Evolutionary conservation across 1,140 invertebrate species (phyloP).

Genomic region (Sitodiplosis mosellana): DNA sequence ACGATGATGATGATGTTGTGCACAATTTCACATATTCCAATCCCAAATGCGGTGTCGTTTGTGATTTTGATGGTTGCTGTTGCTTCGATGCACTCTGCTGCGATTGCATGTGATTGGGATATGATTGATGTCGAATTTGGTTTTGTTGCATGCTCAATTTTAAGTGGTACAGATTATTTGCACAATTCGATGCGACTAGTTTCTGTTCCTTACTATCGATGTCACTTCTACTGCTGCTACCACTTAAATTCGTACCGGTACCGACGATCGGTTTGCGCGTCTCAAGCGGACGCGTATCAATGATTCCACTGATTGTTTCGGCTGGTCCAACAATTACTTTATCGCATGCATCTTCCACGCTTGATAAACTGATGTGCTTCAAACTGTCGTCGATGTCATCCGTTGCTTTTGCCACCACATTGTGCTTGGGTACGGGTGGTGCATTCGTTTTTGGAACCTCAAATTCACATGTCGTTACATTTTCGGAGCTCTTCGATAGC

Average conservation of each 20-base stretch:
- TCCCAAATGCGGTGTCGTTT: not conserved
- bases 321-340: slow-evolving; percentile 35
- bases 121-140: slow-evolving; percentile 8
- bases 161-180: slow-evolving; percentile 4
- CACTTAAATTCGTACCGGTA: not conserved
- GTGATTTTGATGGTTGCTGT: not conserved
- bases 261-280: slow-evolving; percentile 8
- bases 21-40: not conserved
- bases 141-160: slow-evolving; percentile 3
- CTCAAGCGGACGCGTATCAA: slow-evolving; percentile 33
- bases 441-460: slow-evolving; percentile 18
- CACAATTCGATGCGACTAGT: not conserved
- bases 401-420: slow-evolving; percentile 9
- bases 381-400: slow-evolving; percentile 15
- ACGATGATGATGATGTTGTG: no score
- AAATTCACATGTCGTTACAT: slow-evolving; percentile 10
- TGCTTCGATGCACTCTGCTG: slow-evolving; percentile 5
- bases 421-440: slow-evolving; percentile 23
- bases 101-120: not conserved
- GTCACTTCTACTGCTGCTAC: not conserved
- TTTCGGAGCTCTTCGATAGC: slow-evolving; percentile 11
- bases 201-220: not conserved
- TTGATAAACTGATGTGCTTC: not conserved
- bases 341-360: slow-evolving; percentile 14
- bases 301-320: slow-evolving; percentile 43